Evolutionary conservation across 53 echinoderm and acorn worm genomes (phyloP).

Genomic region (Zoroaster sp.): DNA sequence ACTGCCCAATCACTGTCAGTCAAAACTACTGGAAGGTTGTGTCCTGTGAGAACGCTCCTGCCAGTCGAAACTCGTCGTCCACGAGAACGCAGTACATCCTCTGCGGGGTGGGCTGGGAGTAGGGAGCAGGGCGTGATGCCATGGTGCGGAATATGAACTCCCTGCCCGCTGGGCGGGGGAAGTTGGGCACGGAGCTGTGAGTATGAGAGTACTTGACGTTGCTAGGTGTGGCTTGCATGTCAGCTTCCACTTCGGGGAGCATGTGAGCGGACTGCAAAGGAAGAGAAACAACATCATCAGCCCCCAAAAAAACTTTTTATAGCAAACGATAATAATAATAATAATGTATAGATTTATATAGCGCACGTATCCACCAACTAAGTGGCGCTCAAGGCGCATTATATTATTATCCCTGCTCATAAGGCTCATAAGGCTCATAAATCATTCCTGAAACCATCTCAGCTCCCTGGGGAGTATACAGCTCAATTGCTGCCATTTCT

Average conservation of each 20-base stretch:
- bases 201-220: conserved; percentile 12
- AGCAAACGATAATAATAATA: too few species aligned
- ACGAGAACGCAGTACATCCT: conserved; percentile 95
- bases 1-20: too few species aligned
- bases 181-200: conserved; percentile 82
- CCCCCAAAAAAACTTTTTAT: too few species aligned
- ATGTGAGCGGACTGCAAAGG: conserved; percentile 85
- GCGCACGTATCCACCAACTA: too few species aligned
- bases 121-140: conserved; percentile 83
- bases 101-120: conserved; percentile 87
- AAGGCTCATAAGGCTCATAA: too few species aligned
- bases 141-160: conserved; percentile 87
- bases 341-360: too few species aligned
- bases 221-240: conserved; percentile 16
- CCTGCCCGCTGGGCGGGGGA: conserved; percentile 89
- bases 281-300: not conserved
- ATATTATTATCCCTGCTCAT: too few species aligned
- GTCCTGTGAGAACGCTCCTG: conserved; percentile 94
- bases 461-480: too few species aligned
- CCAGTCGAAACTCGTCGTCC: conserved; percentile 88
- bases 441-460: too few species aligned
- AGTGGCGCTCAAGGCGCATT: too few species aligned
- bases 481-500: too few species aligned
- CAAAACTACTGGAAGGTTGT: conserved; percentile 92
- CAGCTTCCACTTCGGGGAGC: conserved; percentile 72